phyloP scores from a whole-genome alignment of 2,888 invertebrate species.

The Diabrotica balteata region DNA sequence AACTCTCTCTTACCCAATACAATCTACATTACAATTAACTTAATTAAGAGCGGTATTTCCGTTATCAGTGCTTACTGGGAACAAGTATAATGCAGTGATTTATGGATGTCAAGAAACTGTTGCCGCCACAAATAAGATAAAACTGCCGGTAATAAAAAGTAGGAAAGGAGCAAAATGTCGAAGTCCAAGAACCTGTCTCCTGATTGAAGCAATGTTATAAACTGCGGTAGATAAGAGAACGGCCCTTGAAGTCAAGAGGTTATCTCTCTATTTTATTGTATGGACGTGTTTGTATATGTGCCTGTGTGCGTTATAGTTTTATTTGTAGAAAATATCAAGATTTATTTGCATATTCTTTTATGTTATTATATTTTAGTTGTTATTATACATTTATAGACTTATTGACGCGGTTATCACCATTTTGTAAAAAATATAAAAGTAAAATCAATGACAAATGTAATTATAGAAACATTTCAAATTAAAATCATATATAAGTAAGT shows the following conservation, averaged over 20 bases:
- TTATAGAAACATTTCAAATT: too few relatives aligned
- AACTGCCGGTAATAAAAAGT: slow-evolving; percentile 34
- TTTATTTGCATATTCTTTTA: too few relatives aligned
- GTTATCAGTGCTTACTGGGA: slow-evolving; percentile 17
- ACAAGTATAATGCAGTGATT: slow-evolving; percentile 28
- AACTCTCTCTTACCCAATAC: not conserved
- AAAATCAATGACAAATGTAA: too few relatives aligned
- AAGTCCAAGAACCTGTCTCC: slow-evolving; percentile 46
- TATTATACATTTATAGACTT: too few relatives aligned
- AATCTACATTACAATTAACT: slow-evolving; percentile 23
- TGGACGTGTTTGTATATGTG: slow-evolving; percentile 1
- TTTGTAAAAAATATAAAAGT: too few relatives aligned
- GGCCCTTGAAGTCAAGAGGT: slow-evolving; percentile 40
- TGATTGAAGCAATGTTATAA: slow-evolving; percentile 32
- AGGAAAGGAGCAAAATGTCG: slow-evolving; percentile 37
- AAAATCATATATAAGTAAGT: too few relatives aligned
- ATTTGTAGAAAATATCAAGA: not conserved
- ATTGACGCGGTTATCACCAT: too few relatives aligned
- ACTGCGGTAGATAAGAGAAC: slow-evolving; percentile 44
- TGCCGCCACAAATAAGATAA: slow-evolving; percentile 44
- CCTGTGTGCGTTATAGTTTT: not conserved
- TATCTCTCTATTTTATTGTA: slow-evolving; percentile 34
- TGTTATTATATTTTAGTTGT: too few relatives aligned
- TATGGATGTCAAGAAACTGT: slow-evolving; percentile 41
- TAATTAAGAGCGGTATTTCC: slow-evolving; percentile 18